Conservation (phyloP, 2,797 vertebrate species). For the Hoplostethus atlanticus region DNA sequence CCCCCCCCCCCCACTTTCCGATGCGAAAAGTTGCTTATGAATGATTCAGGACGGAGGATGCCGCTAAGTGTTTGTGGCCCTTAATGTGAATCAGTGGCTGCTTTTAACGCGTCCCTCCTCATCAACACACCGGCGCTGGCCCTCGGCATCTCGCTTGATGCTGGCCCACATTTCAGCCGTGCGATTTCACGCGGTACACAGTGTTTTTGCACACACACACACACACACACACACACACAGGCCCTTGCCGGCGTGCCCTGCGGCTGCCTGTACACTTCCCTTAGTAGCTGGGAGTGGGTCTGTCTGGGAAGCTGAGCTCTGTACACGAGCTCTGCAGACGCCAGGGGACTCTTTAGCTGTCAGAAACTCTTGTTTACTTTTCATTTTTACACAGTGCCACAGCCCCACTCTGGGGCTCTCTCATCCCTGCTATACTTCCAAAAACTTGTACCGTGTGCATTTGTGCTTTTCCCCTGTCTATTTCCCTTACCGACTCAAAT, state of each 20-base stretch:
- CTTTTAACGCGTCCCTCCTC: conserved; percentile 77
- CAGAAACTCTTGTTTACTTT: conserved; percentile 78
- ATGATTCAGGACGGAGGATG: conserved; percentile 69
- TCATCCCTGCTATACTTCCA: conserved; percentile 56
- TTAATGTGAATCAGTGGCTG: conserved; percentile 47
- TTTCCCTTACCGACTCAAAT: conserved; percentile 52
- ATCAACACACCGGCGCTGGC: conserved; percentile 60
- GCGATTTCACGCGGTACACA: conserved; percentile 7
- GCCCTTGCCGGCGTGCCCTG: conserved; percentile 26
- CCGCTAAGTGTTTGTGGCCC: conserved; percentile 48
- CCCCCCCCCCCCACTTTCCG: conserved; percentile 7
- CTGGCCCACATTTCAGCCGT: conserved; percentile 50
- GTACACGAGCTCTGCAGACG: conserved; percentile 57
- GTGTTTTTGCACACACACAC: neutral
- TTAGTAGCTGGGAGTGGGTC: conserved; percentile 44
- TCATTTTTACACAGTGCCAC: conserved; percentile 65
- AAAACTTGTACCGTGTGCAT: conserved; percentile 55
- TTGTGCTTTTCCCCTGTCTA: conserved; percentile 51
- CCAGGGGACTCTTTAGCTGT: conserved; percentile 76
- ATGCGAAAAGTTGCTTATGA: conserved; percentile 55
- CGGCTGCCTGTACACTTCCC: conserved; percentile 37
- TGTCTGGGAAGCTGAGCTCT: conserved; percentile 48
- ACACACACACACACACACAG: conserved; percentile 3
- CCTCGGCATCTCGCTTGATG: neutral
- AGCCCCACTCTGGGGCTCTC: conserved; percentile 60